Evolutionary conservation across 2,888 invertebrate genomes (phyloP), one percentile per base, ranked within the genome.

Genomic region (Lasioglossum vierecki): DNA sequence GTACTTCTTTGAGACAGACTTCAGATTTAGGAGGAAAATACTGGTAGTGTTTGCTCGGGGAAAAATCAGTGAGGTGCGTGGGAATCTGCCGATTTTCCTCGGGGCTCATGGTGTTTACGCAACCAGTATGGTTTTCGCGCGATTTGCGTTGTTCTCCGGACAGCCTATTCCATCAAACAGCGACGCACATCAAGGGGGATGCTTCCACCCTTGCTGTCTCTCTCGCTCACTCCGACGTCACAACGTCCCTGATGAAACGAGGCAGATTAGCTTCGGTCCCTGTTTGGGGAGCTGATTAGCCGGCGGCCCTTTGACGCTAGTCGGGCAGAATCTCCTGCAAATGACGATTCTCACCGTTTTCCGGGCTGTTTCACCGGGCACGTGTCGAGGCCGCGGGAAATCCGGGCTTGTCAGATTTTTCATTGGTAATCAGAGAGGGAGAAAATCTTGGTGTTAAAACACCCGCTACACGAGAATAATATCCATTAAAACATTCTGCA

Each of bases 211-310:
- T 63, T 26, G 13, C n/a, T 35, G 0, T 60, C 60, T 60, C 60
- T 26, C 26, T 26, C 57, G n/a, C 60, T 26, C 60, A 44, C 72
- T 53, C 63, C 39, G 63, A 44, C 71, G 66, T 57, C 41, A 63
- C 53, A 53, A 46, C 46, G 75, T 83, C 79, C 70, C 86, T 82
- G 91, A 92, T 88, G 89, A 89, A 87, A 85, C 89, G 84, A 84
- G 86, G 86, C 89, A 91, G 91, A 91, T 92, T 89, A 91, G 87
- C 86, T 80, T 84, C 86, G 84, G 77, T 83, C 87, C 83, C 76
- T 91, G 89, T 89, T 91, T 89, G 89, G 88, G 87, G 84, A 90
- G 91, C 88, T 92, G 90, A 91, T 92, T 92, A 92, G 86, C 88
- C 82, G 87, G 74, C 84, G 85, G 84, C 72, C 85, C 87, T 91